Percentiles rank a stretch among this genome's conserved stretches.
These are phyloP conservation scores for Zygogramma bicolorata DNA, from an alignment of 2,888 invertebrate species.

Conservation along the genomic window DNA sequence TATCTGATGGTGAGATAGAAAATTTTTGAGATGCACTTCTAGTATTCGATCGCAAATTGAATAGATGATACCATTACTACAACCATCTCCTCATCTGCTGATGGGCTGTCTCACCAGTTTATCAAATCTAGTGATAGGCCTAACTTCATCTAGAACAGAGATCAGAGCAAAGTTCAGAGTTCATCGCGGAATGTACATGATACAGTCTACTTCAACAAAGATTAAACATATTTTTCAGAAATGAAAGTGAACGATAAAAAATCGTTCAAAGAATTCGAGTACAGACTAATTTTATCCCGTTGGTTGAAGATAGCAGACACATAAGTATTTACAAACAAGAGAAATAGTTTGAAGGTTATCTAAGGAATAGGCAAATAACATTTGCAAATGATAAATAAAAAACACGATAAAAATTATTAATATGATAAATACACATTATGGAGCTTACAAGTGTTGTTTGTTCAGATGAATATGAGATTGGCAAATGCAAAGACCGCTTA, in stretches of 20 bases:
- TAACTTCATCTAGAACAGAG: not conserved
- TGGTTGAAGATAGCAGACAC: slow-evolving; percentile 31
- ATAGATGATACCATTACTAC: too few species aligned
- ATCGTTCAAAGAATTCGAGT: slow-evolving; percentile 19
- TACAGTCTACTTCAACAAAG: not conserved
- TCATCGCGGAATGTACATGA: not conserved
- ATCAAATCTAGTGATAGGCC: not conserved
- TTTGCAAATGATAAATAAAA: slow-evolving; percentile 41
- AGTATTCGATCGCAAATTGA: too few species aligned
- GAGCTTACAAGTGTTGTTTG: slow-evolving; percentile 2
- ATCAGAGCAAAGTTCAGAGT: not conserved
- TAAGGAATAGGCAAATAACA: slow-evolving; percentile 58
- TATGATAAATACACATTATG: slow-evolving; percentile 9
- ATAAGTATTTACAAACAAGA: slow-evolving; percentile 46
- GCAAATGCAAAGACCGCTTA: not conserved
- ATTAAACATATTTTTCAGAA: slow-evolving; percentile 14
- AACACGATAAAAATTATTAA: slow-evolving; percentile 32
- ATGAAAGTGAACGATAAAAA: slow-evolving; percentile 19
- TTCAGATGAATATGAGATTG: not conserved
- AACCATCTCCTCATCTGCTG: too few species aligned
- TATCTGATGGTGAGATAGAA: too few species aligned
- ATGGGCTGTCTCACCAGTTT: too few species aligned
- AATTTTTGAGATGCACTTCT: too few species aligned
- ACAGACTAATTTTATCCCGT: slow-evolving; percentile 35
- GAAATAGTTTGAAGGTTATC: slow-evolving; percentile 58